A percentile compares a stretch with the other conserved stretches of the same genome.
These are phyloP conservation scores for Napeogenes inachia DNA, from an alignment of 2,888 invertebrate genomes.

Conservation along the genomic window DNA sequence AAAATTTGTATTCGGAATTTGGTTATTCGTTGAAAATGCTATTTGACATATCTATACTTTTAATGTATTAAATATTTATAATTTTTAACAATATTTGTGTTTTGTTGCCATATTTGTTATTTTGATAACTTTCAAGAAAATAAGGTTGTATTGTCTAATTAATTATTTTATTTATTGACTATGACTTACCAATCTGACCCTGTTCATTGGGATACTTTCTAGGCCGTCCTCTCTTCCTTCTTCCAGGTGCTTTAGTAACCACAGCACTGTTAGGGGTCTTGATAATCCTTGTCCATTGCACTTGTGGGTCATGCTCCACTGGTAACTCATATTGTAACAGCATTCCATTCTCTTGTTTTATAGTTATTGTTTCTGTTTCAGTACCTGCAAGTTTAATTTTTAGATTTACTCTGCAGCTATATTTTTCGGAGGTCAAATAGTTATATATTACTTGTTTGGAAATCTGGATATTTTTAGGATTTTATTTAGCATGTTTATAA, in stretches of 20 bases:
- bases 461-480: too few species aligned
- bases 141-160: not conserved
- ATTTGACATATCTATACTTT: too few species aligned
- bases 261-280: slow-evolving; percentile 52
- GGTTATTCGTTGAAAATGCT: too few species aligned
- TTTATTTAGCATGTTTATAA: too few species aligned
- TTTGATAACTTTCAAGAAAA: not conserved
- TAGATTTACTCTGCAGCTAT: not conserved
- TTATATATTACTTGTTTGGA: too few species aligned
- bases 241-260: slow-evolving; percentile 64
- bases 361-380: slow-evolving; percentile 72
- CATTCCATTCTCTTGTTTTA: slow-evolving; percentile 73
- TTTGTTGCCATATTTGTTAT: too few species aligned
- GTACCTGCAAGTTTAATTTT: slow-evolving; percentile 35
- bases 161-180: slow-evolving; percentile 1
- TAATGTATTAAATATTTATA: too few species aligned
- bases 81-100: too few species aligned
- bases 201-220: slow-evolving; percentile 71
- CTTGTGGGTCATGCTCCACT: slow-evolving; percentile 64
- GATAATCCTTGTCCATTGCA: slow-evolving; percentile 60
- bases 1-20: too few species aligned
- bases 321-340: slow-evolving; percentile 71
- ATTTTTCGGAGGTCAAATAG: not conserved
- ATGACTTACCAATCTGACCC: slow-evolving; percentile 61
- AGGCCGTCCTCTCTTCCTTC: slow-evolving; percentile 64